Percentiles rank a stretch among this genome's conserved stretches.
Evolutionary conservation across 2,113 vertebrate species (phyloP).

Genomic region (Platysteira castanea): DNA sequence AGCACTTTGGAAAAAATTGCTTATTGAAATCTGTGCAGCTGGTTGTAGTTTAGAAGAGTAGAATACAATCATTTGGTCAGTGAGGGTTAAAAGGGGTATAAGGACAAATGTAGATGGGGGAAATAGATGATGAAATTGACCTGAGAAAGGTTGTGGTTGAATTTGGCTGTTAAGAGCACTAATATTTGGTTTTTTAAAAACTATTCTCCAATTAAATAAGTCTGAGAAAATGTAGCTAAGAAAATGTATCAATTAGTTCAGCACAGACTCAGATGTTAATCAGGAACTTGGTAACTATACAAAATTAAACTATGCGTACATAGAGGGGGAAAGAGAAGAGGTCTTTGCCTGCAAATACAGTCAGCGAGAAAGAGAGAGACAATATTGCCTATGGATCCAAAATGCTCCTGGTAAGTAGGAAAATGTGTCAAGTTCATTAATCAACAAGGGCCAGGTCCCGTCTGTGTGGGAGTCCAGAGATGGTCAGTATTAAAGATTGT

Average conservation of each 20-base stretch:
- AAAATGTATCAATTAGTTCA: neutral
- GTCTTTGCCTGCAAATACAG: neutral
- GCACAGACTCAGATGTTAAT: neutral
- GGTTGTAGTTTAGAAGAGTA: neutral
- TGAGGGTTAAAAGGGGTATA: neutral
- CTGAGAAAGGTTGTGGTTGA: neutral
- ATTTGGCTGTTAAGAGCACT: neutral
- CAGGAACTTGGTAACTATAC: neutral
- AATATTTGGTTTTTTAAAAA: neutral
- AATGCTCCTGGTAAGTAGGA: neutral
- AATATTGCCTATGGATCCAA: neutral
- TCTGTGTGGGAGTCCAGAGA: neutral
- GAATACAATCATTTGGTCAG: neutral
- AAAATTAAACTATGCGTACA: neutral
- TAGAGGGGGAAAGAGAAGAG: neutral
- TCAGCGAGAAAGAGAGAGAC: neutral
- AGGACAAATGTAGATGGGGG: neutral
- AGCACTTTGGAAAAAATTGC: neutral
- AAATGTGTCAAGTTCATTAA: neutral
- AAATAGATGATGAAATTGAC: neutral
- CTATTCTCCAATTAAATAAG: neutral
- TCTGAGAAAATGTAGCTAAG: neutral
- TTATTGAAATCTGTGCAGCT: neutral
- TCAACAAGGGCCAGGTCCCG: neutral
- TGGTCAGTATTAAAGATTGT: neutral